A percentile compares a stretch with the other conserved stretches of the same genome.
Conservation (phyloP, 2,888 invertebrate genomes). For the Drosophila anomalata region DNA sequence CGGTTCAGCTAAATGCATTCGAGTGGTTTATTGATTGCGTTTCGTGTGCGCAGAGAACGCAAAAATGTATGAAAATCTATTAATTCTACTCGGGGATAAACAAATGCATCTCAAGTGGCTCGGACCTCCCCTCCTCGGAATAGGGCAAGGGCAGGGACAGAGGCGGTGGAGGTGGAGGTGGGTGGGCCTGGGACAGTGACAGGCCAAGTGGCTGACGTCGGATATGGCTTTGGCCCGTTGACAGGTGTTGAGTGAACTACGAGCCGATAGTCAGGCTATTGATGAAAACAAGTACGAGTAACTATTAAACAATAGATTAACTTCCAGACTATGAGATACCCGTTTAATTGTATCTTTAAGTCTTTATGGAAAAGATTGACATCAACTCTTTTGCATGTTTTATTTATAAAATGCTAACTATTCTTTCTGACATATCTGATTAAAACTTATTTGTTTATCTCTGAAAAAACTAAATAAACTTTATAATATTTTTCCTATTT, state of each 20-base stretch:
- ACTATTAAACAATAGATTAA: slow-evolving; percentile 10
- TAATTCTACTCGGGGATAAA: slow-evolving; percentile 60
- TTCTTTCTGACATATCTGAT: too few relatives aligned
- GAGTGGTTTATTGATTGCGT: slow-evolving; percentile 70
- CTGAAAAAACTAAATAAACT: not conserved
- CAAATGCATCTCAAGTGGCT: slow-evolving; percentile 59
- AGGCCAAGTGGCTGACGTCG: slow-evolving; percentile 34
- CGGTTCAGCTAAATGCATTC: slow-evolving; percentile 76
- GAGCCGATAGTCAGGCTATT: slow-evolving; percentile 27
- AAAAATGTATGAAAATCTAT: slow-evolving; percentile 58
- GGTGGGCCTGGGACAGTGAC: slow-evolving; percentile 6
- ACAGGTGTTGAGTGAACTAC: slow-evolving; percentile 38
- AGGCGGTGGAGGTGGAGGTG: not conserved
- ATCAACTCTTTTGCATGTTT: slow-evolving; percentile 4
- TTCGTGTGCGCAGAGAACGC: slow-evolving; percentile 24
- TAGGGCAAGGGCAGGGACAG: not conserved
- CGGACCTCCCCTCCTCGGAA: slow-evolving; percentile 1
- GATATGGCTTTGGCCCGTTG: slow-evolving; percentile 29
- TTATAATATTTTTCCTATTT: too few relatives aligned
- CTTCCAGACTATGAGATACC: slow-evolving; percentile 33
- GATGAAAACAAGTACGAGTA: slow-evolving; percentile 30
- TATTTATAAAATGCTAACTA: not conserved
- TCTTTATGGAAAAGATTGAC: slow-evolving; percentile 9
- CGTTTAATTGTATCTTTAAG: slow-evolving; percentile 7
- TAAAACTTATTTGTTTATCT: too few relatives aligned